Conservation (phyloP, 2,113 vertebrate genomes). For the Onychostoma macrolepis region DNA sequence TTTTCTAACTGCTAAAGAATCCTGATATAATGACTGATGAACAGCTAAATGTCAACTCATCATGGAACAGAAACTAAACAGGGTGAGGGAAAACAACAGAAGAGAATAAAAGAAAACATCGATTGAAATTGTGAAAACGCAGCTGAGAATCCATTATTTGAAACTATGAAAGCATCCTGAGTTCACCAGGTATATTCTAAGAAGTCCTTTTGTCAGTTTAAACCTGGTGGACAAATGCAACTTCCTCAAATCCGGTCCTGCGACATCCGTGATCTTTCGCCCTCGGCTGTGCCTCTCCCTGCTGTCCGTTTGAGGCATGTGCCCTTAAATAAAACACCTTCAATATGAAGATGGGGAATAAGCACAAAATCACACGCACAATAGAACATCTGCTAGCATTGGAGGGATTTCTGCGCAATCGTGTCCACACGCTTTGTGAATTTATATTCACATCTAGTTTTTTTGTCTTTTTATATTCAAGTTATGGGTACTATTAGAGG, state of each 20-base stretch:
- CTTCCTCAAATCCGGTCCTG: conserved; percentile 55
- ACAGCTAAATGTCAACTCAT: conserved; percentile 64
- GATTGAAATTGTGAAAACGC: conserved; percentile 57
- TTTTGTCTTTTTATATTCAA: conserved; percentile 44
- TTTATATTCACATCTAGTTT: conserved; percentile 29
- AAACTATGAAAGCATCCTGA: conserved; percentile 61
- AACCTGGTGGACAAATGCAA: conserved; percentile 53
- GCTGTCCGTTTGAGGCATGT: conserved; percentile 65
- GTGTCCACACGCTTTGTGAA: conserved; percentile 35
- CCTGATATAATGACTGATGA: conserved; percentile 56
- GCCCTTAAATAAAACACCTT: conserved; percentile 89
- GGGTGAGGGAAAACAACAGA: conserved; percentile 50
- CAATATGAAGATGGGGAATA: conserved; percentile 96
- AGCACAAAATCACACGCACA: conserved; percentile 72
- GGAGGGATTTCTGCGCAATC: conserved; percentile 55
- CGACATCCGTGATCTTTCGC: conserved; percentile 57
- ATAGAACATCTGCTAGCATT: conserved; percentile 66
- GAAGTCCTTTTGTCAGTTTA: conserved; percentile 53
- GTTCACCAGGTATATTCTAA: conserved; percentile 60
- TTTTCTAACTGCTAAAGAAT: conserved; percentile 55
- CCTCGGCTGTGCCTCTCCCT: conserved; percentile 53
- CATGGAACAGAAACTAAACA: conserved; percentile 56
- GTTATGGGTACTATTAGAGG: conserved; percentile 52
- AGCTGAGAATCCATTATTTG: conserved; percentile 63
- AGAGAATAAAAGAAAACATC: conserved; percentile 56